phyloP scores from a whole-genome alignment of 2,888 invertebrate genomes.

The Limnephilus auricula region DNA sequence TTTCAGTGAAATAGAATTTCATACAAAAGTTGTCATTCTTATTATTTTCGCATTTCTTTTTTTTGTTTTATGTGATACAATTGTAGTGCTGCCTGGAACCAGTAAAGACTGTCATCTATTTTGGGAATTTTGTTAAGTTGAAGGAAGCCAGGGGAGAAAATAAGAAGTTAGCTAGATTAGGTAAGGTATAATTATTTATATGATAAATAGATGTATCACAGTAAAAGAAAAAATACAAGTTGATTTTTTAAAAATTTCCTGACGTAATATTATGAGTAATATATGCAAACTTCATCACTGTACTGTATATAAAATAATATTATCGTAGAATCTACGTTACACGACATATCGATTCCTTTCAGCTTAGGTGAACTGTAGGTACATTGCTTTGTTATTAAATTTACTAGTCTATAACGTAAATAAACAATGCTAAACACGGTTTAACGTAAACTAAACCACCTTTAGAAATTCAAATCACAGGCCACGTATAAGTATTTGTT shows the following conservation, averaged over 20 bases:
- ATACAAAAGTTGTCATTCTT: background rate
- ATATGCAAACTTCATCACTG: background rate
- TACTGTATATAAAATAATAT: background rate
- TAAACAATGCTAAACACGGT: background rate
- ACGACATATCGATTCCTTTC: background rate
- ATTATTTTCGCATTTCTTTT: background rate
- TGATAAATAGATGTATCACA: no score
- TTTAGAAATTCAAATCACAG: constrained; percentile 11
- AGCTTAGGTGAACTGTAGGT: background rate
- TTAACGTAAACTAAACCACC: background rate
- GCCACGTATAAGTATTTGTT: background rate
- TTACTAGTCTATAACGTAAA: background rate
- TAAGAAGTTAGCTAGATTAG: no score
- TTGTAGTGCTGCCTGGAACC: no score
- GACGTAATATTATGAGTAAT: no score
- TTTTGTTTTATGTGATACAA: no score
- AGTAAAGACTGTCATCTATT: no score
- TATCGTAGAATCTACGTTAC: background rate
- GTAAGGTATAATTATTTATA: no score
- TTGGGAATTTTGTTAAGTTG: no score
- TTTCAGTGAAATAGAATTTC: background rate
- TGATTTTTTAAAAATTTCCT: no score
- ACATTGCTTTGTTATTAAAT: background rate
- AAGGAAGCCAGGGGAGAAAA: no score
- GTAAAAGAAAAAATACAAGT: no score